These are phyloP conservation scores for Thysanoteuthis rhombus DNA, from an alignment of 2,888 invertebrate species.

Conservation along the genomic window DNA sequence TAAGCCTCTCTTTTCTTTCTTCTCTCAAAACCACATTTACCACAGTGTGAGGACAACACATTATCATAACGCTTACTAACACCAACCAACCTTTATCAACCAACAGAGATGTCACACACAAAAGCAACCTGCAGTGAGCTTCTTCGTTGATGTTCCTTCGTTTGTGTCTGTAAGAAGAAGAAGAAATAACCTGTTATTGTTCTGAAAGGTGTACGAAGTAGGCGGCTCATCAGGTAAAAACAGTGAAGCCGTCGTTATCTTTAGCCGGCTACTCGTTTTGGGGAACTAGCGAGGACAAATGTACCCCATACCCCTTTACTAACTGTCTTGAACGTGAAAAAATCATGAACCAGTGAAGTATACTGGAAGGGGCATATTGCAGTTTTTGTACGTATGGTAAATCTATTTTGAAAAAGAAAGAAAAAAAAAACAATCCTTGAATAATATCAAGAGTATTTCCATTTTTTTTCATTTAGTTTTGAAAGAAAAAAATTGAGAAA, in stretches of 20 bases:
- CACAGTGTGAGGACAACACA: neutral
- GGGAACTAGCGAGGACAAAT: neutral
- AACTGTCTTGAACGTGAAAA: too few species aligned
- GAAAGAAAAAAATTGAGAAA: too few species aligned
- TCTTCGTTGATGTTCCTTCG: neutral
- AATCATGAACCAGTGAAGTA: too few species aligned
- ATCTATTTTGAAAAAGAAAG: too few species aligned
- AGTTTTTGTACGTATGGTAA: too few species aligned
- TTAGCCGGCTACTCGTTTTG: neutral
- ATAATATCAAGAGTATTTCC: too few species aligned
- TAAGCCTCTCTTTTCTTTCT: too few species aligned
- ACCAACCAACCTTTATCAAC: neutral
- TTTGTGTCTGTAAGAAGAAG: neutral
- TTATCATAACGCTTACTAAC: constrained; percentile 12
- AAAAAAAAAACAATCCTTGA: too few species aligned
- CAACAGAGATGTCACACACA: neutral
- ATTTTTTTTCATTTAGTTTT: too few species aligned
- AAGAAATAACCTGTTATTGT: neutral
- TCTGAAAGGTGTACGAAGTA: neutral
- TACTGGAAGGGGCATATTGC: too few species aligned
- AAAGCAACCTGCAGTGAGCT: neutral
- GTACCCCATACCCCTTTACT: neutral
- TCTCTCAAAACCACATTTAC: neutral
- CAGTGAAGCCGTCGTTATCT: neutral
- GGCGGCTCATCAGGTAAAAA: neutral